Percentiles rank a stretch among this genome's conserved stretches.
phyloP scores from a whole-genome alignment of 2,113 vertebrate species.

The Agapornis roseicollis region DNA sequence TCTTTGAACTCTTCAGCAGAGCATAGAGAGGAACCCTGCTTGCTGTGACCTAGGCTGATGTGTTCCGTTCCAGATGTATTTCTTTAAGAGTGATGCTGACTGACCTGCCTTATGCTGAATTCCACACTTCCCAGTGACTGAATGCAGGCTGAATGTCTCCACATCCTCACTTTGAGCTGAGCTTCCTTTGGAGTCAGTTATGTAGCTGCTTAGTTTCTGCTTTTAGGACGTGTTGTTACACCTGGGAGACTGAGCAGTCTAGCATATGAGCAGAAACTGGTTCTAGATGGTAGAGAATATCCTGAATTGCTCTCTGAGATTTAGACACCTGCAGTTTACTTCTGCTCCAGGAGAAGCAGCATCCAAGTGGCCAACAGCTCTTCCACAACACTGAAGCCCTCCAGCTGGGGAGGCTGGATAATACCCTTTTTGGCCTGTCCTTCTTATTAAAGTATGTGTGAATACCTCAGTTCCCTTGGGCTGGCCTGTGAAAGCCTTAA shows the following conservation, averaged over 20 bases:
- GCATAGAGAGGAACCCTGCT: not conserved
- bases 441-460: not conserved
- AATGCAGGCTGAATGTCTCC: not conserved
- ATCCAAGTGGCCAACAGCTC: not conserved
- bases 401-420: not conserved
- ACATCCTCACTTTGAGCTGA: not conserved
- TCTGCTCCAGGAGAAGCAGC: not conserved
- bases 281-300: not conserved
- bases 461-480: not conserved
- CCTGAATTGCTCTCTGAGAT: not conserved
- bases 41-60: not conserved
- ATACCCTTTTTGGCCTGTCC: not conserved
- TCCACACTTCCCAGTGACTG: not conserved
- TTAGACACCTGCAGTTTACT: not conserved
- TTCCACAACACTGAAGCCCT: not conserved
- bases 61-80: not conserved
- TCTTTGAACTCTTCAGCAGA: not conserved
- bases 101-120: not conserved
- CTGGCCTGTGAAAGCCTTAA: not conserved
- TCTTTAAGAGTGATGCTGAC: not conserved
- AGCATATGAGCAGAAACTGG: not conserved
- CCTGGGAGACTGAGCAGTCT: not conserved
- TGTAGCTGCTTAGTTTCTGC: not conserved
- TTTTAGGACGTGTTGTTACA: not conserved
- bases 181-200: not conserved